Conservation (phyloP, 2,113 vertebrate species). For the Phalacrocorax brasilianus region DNA sequence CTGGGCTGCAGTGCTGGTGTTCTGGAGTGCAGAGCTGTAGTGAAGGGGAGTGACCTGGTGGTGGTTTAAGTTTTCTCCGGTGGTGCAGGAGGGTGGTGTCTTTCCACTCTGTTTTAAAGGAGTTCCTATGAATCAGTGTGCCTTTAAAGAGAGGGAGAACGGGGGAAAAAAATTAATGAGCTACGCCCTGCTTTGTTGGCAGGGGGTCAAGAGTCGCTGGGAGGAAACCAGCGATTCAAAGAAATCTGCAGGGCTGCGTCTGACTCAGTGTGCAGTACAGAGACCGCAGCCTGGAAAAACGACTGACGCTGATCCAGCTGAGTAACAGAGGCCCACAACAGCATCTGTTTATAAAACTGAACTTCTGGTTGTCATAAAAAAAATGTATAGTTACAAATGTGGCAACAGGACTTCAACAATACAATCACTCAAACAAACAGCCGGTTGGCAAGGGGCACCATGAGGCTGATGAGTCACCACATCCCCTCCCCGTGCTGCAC, state of each 20-base stretch:
- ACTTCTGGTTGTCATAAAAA: constrained; percentile 63
- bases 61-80: constrained; percentile 70
- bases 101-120: constrained; percentile 75
- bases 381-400: constrained; percentile 45
- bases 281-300: constrained; percentile 77
- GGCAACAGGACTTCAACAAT: constrained; percentile 40
- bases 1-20: not conserved
- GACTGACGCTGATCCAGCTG: constrained; percentile 70
- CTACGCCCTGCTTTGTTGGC: constrained; percentile 77
- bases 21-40: not conserved
- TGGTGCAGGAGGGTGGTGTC: constrained; percentile 74
- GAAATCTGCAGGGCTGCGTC: constrained; percentile 47
- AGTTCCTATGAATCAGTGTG: constrained; percentile 83
- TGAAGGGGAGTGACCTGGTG: constrained; percentile 65
- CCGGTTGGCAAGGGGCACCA: constrained; percentile 3
- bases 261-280: constrained; percentile 70
- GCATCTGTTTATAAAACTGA: constrained; percentile 71
- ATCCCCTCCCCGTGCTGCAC: not conserved
- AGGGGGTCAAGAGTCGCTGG: constrained; percentile 69
- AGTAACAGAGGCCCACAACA: constrained; percentile 72
- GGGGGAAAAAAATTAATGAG: constrained; percentile 38
- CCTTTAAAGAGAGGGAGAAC: constrained; percentile 60
- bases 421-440: constrained; percentile 37
- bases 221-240: constrained; percentile 75
- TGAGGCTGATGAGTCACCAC: not conserved